These are phyloP conservation scores for Lapara coniferarum DNA, from an alignment of 2,888 invertebrate species.

Conservation along the genomic window DNA sequence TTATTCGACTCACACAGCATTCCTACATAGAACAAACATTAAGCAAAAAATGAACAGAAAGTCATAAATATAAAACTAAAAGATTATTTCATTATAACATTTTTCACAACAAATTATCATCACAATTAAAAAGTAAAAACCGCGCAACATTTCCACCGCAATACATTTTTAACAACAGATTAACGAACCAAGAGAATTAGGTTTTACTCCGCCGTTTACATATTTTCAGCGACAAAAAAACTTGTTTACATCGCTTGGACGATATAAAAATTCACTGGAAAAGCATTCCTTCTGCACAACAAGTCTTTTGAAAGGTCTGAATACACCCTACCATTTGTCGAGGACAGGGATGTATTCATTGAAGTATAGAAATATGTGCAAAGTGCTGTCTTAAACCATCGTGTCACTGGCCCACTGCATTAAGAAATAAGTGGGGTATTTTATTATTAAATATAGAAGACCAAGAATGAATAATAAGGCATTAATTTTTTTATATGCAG, in stretches of 20 bases:
- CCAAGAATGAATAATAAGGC: too few relatives aligned
- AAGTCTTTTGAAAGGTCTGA: conserved; percentile 23
- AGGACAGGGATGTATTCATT: background rate
- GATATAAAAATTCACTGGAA: conserved; percentile 23
- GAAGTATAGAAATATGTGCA: background rate
- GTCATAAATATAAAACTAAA: too few relatives aligned
- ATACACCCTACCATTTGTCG: conserved; percentile 8
- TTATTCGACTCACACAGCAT: too few relatives aligned
- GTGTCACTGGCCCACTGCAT: too few relatives aligned
- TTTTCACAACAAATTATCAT: background rate
- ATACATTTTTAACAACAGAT: background rate
- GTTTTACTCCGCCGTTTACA: background rate
- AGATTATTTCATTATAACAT: background rate
- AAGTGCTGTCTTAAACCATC: too few relatives aligned
- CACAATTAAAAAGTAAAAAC: too few relatives aligned
- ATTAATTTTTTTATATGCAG: too few relatives aligned
- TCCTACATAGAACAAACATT: too few relatives aligned
- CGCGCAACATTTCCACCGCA: background rate
- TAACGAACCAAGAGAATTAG: conserved; percentile 11
- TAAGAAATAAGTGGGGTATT: too few relatives aligned
- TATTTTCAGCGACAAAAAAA: background rate
- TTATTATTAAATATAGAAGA: too few relatives aligned
- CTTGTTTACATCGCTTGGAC: background rate
- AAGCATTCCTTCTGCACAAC: conserved; percentile 24
- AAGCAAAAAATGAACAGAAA: too few relatives aligned